Percentiles rank a stretch among this genome's conserved stretches.
phyloP scores from a whole-genome alignment of 2,888 invertebrate genomes.

The Deilephila elpenor region DNA sequence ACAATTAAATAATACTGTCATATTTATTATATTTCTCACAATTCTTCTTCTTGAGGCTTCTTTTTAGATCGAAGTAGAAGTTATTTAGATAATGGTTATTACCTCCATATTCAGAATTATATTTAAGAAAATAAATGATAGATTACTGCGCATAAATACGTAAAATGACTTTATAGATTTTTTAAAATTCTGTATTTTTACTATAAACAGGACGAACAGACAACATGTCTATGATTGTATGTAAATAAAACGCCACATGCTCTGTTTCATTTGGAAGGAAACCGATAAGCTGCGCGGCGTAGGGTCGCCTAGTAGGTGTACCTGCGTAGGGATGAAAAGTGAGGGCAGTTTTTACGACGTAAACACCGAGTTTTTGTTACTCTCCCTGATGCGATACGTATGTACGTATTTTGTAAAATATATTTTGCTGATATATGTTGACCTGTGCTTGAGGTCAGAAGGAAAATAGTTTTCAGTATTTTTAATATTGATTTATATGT shows the following conservation, averaged over 20 bases:
- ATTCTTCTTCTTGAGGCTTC: no score
- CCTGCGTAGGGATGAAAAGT: constrained; percentile 60
- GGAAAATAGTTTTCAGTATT: background rate
- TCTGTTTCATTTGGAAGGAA: constrained; percentile 47
- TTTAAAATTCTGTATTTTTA: background rate
- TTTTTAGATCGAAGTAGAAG: no score
- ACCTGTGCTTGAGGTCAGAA: no score
- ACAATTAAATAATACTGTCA: background rate
- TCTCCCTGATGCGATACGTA: constrained; percentile 24
- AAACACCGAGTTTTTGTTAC: constrained; percentile 49
- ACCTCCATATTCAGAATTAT: no score
- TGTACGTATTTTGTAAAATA: constrained; percentile 4
- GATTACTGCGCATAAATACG: no score
- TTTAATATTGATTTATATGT: background rate
- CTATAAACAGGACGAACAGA: background rate
- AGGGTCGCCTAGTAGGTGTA: constrained; percentile 43
- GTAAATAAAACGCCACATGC: constrained; percentile 23
- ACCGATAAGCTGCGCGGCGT: constrained; percentile 53
- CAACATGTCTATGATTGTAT: background rate
- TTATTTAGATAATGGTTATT: no score
- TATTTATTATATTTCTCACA: no score
- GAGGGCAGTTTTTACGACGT: constrained; percentile 73
- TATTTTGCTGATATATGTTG: constrained; percentile 9
- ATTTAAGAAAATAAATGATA: no score
- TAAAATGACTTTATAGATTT: no score